Conservation (phyloP, 2,113 vertebrate genomes). For the Jacana jacana region DNA sequence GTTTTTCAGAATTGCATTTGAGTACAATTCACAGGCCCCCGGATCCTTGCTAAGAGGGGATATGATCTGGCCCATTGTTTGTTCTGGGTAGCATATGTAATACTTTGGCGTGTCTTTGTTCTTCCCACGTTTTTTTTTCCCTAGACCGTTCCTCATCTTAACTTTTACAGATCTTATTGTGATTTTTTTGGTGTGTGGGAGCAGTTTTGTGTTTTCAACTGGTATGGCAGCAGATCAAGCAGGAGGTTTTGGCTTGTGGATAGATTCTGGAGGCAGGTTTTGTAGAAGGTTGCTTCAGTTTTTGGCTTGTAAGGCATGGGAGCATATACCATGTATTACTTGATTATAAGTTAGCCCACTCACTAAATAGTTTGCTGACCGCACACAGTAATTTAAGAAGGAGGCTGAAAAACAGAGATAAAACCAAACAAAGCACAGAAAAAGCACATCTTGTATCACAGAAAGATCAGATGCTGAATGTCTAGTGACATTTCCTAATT, state of each 20-base stretch:
- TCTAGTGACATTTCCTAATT: not conserved
- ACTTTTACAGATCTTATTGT: conserved; percentile 54
- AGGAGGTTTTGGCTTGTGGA: conserved; percentile 37
- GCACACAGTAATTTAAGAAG: conserved; percentile 26
- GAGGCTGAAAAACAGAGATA: conserved; percentile 16
- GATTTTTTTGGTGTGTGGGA: conserved; percentile 57
- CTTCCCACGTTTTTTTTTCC: conserved; percentile 51
- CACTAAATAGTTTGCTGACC: conserved; percentile 50
- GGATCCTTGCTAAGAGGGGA: not conserved
- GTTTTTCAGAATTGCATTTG: not conserved
- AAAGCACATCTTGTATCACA: not conserved
- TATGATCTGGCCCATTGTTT: conserved; percentile 29
- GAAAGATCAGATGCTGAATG: not conserved
- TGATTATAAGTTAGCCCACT: conserved; percentile 54
- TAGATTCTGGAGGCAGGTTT: conserved; percentile 51
- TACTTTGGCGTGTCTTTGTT: conserved; percentile 48
- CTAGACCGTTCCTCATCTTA: conserved; percentile 23
- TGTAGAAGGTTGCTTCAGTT: conserved; percentile 20
- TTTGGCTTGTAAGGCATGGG: conserved; percentile 44
- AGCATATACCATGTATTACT: conserved; percentile 27
- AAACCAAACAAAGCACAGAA: not conserved
- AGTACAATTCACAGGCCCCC: not conserved
- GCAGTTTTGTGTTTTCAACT: conserved; percentile 63
- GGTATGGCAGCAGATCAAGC: conserved; percentile 64
- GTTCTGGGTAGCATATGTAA: conserved; percentile 39